Base-by-base conservation (phyloP, 1,140 invertebrate species). In the Saccostrea glomerata region DNA sequence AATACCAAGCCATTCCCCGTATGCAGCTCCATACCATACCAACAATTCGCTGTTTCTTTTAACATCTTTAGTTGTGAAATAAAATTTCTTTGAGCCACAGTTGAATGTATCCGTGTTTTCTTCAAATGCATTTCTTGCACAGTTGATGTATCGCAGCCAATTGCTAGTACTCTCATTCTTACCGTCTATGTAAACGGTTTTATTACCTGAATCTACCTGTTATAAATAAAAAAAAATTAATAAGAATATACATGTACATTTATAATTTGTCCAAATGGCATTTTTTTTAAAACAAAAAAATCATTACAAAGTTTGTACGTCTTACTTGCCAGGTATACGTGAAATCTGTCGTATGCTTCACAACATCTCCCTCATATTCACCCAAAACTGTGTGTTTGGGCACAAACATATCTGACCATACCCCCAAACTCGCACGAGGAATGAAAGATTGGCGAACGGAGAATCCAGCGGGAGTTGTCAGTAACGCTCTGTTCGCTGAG, bases 311-410 rank as follows among this genome's bases (percentile, higher is more conserved):
- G 13, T 30, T 12, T 77, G 7, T 9, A 36, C 11, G 0, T 77
- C 70, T 77, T 77, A 77, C 70, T 77, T 77, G 70, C 70, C 70
- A 77, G 70, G 23, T 30, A 36, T 77, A 77, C 2, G 70, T 77
- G 30, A 77, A 77, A 17, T 77, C 70, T 77, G 23, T 77, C 13
- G 70, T 25, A 25, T 36, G 11, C 13, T 77, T 25, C 13, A 30
- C 70, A 36, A 77, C 1, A 4, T 77, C 70, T 30, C 70, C 70
- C 25, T 77, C 70, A 77, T 77, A 77, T 30, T 77, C 70, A 30
- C 9, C 70, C 9, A 77, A 25, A 77, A 77, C 15, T 30, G 70
- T 77, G 15, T 77, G 23, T 77, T 77, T 25, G 70, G 70, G 70
- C 13, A 77, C 70, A 36, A 36, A 36, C 1, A 15, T 36, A 17